Evolutionary conservation across 2,113 vertebrate genomes (phyloP), one percentile per base, ranked within the genome.

Genomic region (Perca fluviatilis): DNA sequence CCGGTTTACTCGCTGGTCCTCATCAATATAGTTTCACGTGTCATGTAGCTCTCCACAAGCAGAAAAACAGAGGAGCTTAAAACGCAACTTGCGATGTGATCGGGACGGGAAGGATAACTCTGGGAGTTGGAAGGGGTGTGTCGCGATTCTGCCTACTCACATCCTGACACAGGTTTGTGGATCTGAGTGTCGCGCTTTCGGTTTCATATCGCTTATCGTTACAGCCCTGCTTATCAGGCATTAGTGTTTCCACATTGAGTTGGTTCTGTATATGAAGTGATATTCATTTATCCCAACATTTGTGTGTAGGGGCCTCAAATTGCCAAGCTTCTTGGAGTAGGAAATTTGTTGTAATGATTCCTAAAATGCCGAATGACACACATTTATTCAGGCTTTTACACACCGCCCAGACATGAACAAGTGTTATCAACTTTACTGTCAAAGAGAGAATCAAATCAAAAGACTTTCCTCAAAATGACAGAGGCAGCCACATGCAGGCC

Each of bases 261-360:
- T 49, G 23, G 43, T 47, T 33, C 49, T 66, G 2, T n/a, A 11
- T 33, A 12, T 49, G 10, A 79, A 27, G n/a, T 16, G 6, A 40
- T 40, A n/a, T 81, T 81, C 43, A 72, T 60, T 69, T 4, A 16
- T 40, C 63, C n/a, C 61, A 16, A 1, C 9, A 33, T 80, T 18
- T 54, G 18, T 61, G 60, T 54, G 50, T 54, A n/a, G 10, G 13
- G 4, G 51, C 16, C 50, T 64, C 7, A 46, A 60, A 64, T 40
- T 19, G 7, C n/a, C 13, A 49, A 36, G 3, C 2, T 51, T 77
- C 19, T 58, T 27, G 11, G 0, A 23, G 25, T 16, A 56, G 63
- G 66, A 71, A 53, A 36, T n/a, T 18, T 0, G n/a, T 51, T 47
- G 46, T 43, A 36, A 36, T 40, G 47, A 25, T 23, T 16, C 36